phyloP scores from a whole-genome alignment of 2,888 invertebrate species.

The Colletes collaris region DNA sequence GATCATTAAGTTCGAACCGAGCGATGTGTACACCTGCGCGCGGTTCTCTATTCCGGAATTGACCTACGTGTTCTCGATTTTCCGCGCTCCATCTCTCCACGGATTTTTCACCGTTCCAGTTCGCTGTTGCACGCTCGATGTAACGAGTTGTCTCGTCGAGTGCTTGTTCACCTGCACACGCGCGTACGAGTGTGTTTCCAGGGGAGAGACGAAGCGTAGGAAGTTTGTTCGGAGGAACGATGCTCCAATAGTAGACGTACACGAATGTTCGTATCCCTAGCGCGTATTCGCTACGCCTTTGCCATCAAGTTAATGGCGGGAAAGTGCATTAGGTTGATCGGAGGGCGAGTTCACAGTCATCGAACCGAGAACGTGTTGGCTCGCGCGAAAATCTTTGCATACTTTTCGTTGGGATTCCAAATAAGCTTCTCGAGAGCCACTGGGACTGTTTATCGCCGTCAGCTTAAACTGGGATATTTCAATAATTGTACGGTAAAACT shows the following conservation, averaged over 20 bases:
- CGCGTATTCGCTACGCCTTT: not conserved
- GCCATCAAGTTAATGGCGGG: not conserved
- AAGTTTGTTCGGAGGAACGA: not conserved
- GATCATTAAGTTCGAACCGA: conserved; percentile 40
- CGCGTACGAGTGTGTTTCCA: not conserved
- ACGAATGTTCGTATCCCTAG: not conserved
- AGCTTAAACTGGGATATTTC: too few relatives aligned
- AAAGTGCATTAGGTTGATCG: not conserved
- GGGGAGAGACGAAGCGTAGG: not conserved
- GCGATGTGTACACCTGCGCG: conserved; percentile 18
- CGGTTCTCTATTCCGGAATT: conserved; percentile 30
- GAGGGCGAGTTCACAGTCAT: not conserved
- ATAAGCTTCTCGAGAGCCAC: too few relatives aligned
- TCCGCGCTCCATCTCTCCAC: not conserved
- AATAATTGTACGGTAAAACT: too few relatives aligned
- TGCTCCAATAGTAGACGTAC: not conserved
- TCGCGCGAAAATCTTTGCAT: too few relatives aligned
- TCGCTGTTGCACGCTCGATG: not conserved
- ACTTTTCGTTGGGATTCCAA: too few relatives aligned
- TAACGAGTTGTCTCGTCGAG: conserved; percentile 5
- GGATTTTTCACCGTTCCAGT: conserved; percentile 36
- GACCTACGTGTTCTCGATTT: conserved; percentile 31
- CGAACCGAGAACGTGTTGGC: too few relatives aligned
- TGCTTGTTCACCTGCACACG: conserved; percentile 19
- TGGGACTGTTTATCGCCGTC: too few relatives aligned